Conservation (phyloP, 2,888 invertebrate species). For the Phyllotreta cruciferae region DNA sequence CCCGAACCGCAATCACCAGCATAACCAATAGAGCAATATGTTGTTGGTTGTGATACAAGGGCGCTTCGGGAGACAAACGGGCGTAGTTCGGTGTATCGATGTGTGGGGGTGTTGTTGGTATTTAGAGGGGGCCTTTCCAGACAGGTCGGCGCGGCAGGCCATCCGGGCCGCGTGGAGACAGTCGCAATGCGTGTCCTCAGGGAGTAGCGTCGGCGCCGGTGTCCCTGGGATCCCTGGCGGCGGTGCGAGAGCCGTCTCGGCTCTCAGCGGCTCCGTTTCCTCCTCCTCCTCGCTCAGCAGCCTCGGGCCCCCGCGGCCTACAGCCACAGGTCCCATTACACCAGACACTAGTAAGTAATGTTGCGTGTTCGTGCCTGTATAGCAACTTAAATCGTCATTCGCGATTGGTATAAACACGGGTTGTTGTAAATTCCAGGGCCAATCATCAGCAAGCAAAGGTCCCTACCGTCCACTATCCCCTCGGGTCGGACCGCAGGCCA, state of each 20-base stretch:
- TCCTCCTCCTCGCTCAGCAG: slow-evolving; percentile 72
- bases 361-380: slow-evolving; percentile 3
- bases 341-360: slow-evolving; percentile 70
- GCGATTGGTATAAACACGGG: no score
- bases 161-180: slow-evolving; percentile 87
- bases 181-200: slow-evolving; percentile 83
- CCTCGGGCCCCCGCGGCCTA: slow-evolving; percentile 67
- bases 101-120: slow-evolving; percentile 60
- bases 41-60: not conserved
- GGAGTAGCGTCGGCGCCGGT: slow-evolving; percentile 55
- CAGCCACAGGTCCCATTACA: slow-evolving; percentile 72
- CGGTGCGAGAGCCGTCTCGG: slow-evolving; percentile 72
- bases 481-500: slow-evolving; percentile 67
- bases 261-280: slow-evolving; percentile 80
- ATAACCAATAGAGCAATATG: not conserved
- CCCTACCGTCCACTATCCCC: slow-evolving; percentile 76
- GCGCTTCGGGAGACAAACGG: slow-evolving; percentile 12
- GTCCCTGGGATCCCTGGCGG: slow-evolving; percentile 59
- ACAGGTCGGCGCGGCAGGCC: slow-evolving; percentile 87
- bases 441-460: slow-evolving; percentile 76
- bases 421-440: slow-evolving; percentile 67
- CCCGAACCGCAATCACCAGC: not conserved
- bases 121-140: slow-evolving; percentile 70
- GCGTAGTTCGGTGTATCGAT: slow-evolving; percentile 47
- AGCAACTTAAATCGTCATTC: no score